Percentiles rank a stretch among this genome's conserved stretches.
These are phyloP conservation scores for Eledone cirrhosa DNA, from an alignment of 2,888 invertebrate genomes.

Conservation along the genomic window DNA sequence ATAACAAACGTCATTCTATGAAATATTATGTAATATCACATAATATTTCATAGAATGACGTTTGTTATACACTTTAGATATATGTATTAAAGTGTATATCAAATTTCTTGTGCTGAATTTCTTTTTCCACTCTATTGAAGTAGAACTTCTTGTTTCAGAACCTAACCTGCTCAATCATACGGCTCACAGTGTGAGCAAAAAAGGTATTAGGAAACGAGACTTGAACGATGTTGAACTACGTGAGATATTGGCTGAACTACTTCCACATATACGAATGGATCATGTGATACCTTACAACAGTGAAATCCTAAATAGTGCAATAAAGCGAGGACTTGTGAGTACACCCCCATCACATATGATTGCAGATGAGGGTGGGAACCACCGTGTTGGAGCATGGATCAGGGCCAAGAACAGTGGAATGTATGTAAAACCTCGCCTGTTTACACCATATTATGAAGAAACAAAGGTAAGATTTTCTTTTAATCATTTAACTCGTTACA, in stretches of 20 bases:
- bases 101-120: too few species aligned
- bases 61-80: too few species aligned
- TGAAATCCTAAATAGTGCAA: constrained; percentile 70
- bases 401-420: constrained; percentile 63
- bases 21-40: too few species aligned
- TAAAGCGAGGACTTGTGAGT: constrained; percentile 80
- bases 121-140: too few species aligned
- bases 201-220: constrained; percentile 84
- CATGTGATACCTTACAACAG: constrained; percentile 85
- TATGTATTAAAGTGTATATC: too few species aligned
- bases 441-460: constrained; percentile 94
- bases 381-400: constrained; percentile 61
- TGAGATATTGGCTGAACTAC: constrained; percentile 83
- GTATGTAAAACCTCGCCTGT: constrained; percentile 83
- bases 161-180: constrained; percentile 91
- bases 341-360: constrained; percentile 87
- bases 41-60: too few species aligned
- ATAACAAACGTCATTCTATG: too few species aligned
- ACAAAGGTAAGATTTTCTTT: constrained; percentile 75
- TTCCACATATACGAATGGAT: constrained; percentile 86
- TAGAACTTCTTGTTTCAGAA: constrained; percentile 70
- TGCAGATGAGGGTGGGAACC: constrained; percentile 71
- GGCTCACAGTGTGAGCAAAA: constrained; percentile 88
- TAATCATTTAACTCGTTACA: not conserved
- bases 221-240: constrained; percentile 84